Evolutionary conservation across 1,140 invertebrate genomes (phyloP), one percentile per base, ranked within the genome.

Genomic region (Zaprionus taronus): DNA sequence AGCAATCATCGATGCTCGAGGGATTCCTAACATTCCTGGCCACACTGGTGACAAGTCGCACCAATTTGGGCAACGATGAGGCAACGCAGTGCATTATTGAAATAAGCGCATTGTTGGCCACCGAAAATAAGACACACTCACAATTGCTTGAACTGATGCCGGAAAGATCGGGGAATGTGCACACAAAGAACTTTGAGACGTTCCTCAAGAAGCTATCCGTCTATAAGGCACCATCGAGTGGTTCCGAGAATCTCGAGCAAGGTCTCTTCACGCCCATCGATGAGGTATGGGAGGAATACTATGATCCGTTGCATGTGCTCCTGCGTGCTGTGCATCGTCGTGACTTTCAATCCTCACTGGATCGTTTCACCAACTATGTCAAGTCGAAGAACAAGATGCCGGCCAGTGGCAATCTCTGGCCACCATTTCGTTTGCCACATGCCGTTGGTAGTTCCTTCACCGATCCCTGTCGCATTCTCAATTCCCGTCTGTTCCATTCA

Each of bases 71-170:
- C 58, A 94, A 96, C 76, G 94, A 94, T 80, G 96, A 96, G 80
- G 93, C 95, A 62, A 95, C 95, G 1, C 94, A 97, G 79, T 97
- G 97, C 5, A 94, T 97, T 55, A 94, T 98, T 64, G 98, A 99
- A 94, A 98, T 99, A 94, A 96, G 98, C 14, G 97, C 98, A 4
- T 93, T 99, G 26, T 93, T 99, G 49, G 98, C 98, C 83, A 98
- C 98, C 93, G 96, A 96, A 53, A 98, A 99, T 93, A 97, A 98
- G 93, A 99, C 98, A 2, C 98, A 99, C 93, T 98, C 97, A 79
- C 98, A 99, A 92, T 93, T 99, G 20, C 96, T 98, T 93, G 98
- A 99, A 92, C 93, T 98, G 34, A 98, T 99, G 96, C 98, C 98
- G 1, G 98, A 99, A 94, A 95, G 98, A 26, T 98, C 97, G 86